Conservation (phyloP, 1,140 invertebrate species). For the Caenorhabditis brenneri region DNA sequence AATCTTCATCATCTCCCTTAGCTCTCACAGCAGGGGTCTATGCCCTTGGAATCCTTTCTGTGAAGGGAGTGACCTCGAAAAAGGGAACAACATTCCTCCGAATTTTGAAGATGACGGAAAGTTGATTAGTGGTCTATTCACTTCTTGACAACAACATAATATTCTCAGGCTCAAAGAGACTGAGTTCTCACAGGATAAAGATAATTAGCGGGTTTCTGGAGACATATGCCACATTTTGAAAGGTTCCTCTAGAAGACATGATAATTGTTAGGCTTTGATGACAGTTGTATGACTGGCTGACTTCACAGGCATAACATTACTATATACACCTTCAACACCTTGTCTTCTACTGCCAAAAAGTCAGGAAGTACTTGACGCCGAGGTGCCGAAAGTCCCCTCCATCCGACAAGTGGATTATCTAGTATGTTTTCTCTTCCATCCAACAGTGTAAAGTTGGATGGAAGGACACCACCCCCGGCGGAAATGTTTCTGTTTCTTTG, state of each 20-base stretch:
- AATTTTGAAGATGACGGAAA: not conserved
- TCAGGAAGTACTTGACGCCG: constrained; percentile 31
- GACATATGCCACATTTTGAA: not conserved
- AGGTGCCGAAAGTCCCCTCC: not conserved
- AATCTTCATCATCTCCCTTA: too few species aligned
- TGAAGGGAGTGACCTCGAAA: too few species aligned
- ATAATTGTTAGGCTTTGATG: not conserved
- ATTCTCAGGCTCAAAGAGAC: not conserved
- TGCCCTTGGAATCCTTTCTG: too few species aligned
- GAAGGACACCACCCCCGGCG: not conserved
- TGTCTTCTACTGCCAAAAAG: not conserved
- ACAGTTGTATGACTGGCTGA: too few species aligned
- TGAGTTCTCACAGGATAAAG: not conserved
- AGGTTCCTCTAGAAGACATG: not conserved
- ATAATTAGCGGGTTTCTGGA: not conserved
- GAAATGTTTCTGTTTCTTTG: not conserved
- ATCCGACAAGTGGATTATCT: constrained; percentile 4
- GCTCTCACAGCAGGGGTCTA: too few species aligned
- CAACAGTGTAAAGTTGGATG: constrained; percentile 25
- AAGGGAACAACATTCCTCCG: not conserved
- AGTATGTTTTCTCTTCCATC: not conserved
- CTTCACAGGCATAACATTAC: too few species aligned
- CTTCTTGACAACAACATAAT: too few species aligned
- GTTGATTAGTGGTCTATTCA: not conserved
- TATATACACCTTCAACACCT: not conserved